phyloP scores from a whole-genome alignment of 2,113 vertebrate species.

The Willisornis vidua region DNA sequence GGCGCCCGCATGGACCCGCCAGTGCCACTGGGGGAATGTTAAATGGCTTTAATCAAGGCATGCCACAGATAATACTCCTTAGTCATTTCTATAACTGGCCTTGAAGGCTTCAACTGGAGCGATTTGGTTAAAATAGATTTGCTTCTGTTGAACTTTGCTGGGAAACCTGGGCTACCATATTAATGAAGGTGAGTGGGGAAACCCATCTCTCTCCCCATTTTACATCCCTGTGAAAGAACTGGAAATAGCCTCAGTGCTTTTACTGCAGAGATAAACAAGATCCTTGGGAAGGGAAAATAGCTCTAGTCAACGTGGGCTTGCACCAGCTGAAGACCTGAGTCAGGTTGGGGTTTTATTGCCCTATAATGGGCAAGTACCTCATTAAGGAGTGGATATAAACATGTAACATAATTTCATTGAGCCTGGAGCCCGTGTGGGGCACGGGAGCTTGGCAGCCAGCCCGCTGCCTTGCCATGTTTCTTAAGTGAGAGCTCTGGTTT shows the following conservation, averaged over 20 bases:
- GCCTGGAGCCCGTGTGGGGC: rapidly evolving
- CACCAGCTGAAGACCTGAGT: neutral
- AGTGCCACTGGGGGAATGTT: neutral
- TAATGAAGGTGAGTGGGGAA: neutral
- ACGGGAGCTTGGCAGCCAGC: neutral
- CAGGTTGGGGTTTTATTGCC: neutral
- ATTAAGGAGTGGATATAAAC: neutral
- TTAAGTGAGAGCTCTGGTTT: neutral
- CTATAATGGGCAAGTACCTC: neutral
- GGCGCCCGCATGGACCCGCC: neutral
- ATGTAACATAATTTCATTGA: neutral
- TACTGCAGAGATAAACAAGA: neutral
- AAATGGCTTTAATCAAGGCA: constrained; percentile 14
- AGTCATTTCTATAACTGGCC: constrained; percentile 2
- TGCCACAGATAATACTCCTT: neutral
- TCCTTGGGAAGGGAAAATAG: neutral
- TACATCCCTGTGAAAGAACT: neutral
- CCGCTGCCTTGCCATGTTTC: neutral
- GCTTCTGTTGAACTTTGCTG: neutral
- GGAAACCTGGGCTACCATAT: neutral
- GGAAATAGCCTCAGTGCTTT: neutral
- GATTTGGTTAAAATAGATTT: constrained; percentile 15
- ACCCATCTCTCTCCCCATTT: neutral
- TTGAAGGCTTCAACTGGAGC: neutral
- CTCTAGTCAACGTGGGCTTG: neutral